Percentiles rank a stretch among this genome's conserved stretches.
phyloP scores from a whole-genome alignment of 2,888 invertebrate species.

The Thelaira solivaga region DNA sequence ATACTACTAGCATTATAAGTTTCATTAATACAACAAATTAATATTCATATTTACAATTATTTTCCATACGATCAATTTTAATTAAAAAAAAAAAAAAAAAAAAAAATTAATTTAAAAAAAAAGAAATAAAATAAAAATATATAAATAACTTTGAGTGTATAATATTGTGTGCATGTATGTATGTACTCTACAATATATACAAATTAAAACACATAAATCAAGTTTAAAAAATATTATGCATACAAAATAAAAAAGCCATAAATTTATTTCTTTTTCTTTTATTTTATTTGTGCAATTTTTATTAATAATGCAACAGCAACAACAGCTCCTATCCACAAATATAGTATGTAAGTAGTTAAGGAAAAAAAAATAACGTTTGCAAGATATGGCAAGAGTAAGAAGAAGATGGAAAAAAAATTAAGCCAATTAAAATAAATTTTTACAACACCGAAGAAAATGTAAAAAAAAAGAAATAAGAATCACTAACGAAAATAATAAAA shows the following conservation, averaged over 20 bases:
- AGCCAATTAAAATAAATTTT: conserved; percentile 58
- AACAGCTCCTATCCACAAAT: conserved; percentile 37
- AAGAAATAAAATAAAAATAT: not conserved
- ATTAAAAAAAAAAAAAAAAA: not conserved
- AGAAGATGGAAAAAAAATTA: conserved; percentile 41
- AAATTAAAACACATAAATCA: conserved; percentile 61
- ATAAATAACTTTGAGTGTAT: not conserved
- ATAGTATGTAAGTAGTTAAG: conserved; percentile 37
- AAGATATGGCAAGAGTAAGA: conserved; percentile 37
- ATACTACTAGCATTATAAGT: too few relatives aligned
- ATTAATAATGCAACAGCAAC: conserved; percentile 55
- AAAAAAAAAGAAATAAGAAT: conserved; percentile 12
- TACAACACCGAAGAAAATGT: conserved; percentile 40
- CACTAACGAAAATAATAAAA: conserved; percentile 17
- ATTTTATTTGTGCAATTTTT: conserved; percentile 51
- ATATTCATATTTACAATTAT: too few relatives aligned
- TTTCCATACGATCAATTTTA: not conserved
- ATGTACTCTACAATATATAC: too few relatives aligned
- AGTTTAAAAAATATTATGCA: conserved; percentile 57
- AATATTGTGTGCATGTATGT: too few relatives aligned
- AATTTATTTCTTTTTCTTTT: conserved; percentile 44
- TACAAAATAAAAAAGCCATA: conserved; percentile 60
- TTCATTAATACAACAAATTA: too few relatives aligned
- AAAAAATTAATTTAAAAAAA: not conserved
- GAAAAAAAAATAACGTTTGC: conserved; percentile 23